These are phyloP conservation scores for Oscarella lobularis DNA, from an alignment of 37 sponge, comb jelly and placozoan species.

Conservation along the genomic window DNA sequence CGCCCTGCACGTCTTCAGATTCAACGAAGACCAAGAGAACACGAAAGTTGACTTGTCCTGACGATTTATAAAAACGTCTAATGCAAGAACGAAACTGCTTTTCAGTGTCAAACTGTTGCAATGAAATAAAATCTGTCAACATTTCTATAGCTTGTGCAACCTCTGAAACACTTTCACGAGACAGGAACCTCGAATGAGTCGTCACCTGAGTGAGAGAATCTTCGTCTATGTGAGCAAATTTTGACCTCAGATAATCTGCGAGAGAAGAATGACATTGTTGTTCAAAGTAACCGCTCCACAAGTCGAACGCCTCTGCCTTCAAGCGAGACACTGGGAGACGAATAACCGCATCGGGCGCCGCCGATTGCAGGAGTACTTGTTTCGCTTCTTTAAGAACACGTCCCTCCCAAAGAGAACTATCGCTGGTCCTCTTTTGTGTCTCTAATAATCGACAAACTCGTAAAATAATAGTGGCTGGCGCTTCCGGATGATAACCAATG, in stretches of 20 bases:
- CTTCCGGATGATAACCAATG: constrained; percentile 79
- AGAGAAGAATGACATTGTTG: constrained; percentile 14
- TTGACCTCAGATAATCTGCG: neutral
- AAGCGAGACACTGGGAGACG: constrained; percentile 9
- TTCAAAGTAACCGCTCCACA: constrained; percentile 10
- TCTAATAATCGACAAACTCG: no score
- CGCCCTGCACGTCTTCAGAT: constrained; percentile 50
- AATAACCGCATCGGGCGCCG: constrained; percentile 46
- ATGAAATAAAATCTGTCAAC: neutral
- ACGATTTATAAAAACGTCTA: neutral
- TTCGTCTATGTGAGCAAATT: neutral
- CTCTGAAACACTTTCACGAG: constrained; percentile 18
- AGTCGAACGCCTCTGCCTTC: neutral
- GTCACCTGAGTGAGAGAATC: constrained; percentile 42
- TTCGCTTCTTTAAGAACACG: neutral
- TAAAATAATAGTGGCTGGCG: constrained; percentile 77
- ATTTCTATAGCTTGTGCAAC: neutral
- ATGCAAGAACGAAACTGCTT: constrained; percentile 32
- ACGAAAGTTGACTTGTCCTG: neutral
- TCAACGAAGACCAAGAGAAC: constrained; percentile 69
- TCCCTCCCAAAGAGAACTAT: neutral
- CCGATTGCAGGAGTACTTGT: constrained; percentile 25
- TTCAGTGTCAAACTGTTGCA: constrained; percentile 76
- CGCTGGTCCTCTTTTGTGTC: no score
- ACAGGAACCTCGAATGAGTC: constrained; percentile 63